Base-by-base conservation (phyloP, 1,140 invertebrate genomes). In the Pantala flavescens region DNA sequence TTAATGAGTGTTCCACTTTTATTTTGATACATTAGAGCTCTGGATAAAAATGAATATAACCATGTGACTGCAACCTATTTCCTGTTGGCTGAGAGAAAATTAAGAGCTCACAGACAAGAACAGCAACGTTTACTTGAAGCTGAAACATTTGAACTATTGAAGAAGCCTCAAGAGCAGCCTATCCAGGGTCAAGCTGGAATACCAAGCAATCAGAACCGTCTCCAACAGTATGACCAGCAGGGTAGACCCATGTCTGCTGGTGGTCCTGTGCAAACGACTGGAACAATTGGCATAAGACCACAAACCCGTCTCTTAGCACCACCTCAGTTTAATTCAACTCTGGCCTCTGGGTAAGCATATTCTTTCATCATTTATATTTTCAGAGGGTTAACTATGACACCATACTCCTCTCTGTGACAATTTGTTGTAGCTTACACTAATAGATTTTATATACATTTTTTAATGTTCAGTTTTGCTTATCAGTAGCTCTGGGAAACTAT, bases 1-100 rank as follows among this genome's bases (percentile, higher is more conserved):
- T 2, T 36, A 2, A 36, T 36, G 28, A 36, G 2, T 36, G 28
- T 36, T 36, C 28, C 28, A 36, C 28, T 36, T 36, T 36, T 9
- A 36, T 36, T 36, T 36, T 70, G 63, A 70, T 11, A 14, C n/a
- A 86, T 19, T 81, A 96, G 94, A 78, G 92, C 95, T 74, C 84
- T 99, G 76, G 95, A 98, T 80, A 93, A 92, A 81, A 96, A 98
- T 85, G 93, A 96, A 80, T 99, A 99, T 84, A 97, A 98, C 84
- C 95, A 99, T 83, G 93, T 99, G 78, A 98, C 97, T 42, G 98
- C 98, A 28, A 99, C 97, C 36, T 99, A 99, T 85, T 99, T 96
- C 85, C 85, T 99, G 78, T 85, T 99, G 76, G 97, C 96, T 24
- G 98, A 99, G 84, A 85, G 96, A 75, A 95, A 96, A 82, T 84